phyloP scores from a whole-genome alignment of 2,113 vertebrate species.

The Numida meleagris region DNA sequence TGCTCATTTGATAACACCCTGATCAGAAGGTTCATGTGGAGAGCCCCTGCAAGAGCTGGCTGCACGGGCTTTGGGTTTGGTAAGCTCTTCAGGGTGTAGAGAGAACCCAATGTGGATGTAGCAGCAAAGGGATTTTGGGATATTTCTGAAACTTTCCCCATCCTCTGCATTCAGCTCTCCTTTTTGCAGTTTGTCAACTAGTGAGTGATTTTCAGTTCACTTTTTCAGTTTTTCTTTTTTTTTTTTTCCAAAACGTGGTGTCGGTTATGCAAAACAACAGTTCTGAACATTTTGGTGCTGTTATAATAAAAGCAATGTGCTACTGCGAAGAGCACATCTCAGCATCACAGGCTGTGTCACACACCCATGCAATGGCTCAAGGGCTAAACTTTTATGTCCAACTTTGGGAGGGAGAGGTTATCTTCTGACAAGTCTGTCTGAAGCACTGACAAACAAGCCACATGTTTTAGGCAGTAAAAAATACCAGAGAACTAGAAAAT shows the following conservation, averaged over 20 bases:
- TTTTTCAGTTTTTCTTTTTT: not conserved
- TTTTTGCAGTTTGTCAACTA: not conserved
- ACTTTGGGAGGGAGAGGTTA: not conserved
- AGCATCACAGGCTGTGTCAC: not conserved
- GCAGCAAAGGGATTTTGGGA: not conserved
- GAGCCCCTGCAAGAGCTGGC: not conserved
- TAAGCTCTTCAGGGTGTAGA: not conserved
- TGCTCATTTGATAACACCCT: slow-evolving; percentile 21
- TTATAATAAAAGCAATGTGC: not conserved
- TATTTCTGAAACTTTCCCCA: not conserved
- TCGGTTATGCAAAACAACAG: not conserved
- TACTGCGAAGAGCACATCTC: not conserved
- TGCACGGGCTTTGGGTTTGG: not conserved
- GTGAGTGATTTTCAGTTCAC: not conserved
- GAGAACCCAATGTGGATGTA: not conserved
- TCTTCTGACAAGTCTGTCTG: not conserved
- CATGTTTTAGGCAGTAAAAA: not conserved
- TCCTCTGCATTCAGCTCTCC: not conserved
- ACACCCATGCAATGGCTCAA: not conserved
- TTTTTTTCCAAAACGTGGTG: not conserved
- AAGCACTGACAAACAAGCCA: not conserved
- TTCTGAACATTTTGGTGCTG: not conserved
- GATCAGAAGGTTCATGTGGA: not conserved
- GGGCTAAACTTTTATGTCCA: not conserved
- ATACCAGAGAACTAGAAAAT: not conserved